phyloP scores from a whole-genome alignment of 2,113 vertebrate species.

The Canis aureus region DNA sequence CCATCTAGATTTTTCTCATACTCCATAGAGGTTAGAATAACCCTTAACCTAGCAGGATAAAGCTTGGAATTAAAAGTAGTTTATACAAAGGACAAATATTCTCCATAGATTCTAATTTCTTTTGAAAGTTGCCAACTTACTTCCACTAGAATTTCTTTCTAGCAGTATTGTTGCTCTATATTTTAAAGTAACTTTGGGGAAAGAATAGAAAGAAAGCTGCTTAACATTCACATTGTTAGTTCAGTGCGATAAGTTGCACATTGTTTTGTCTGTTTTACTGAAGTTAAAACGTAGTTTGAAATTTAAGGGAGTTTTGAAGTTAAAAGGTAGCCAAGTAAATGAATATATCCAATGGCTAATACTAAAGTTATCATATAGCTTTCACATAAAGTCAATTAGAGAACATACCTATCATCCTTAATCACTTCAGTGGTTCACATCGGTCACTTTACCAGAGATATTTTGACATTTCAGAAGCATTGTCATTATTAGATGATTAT shows the following conservation, averaged over 20 bases:
- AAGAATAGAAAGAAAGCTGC: background rate
- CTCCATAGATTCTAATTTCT: conserved; percentile 77
- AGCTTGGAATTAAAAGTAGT: conserved; percentile 75
- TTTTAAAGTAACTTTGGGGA: conserved; percentile 43
- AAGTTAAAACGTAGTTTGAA: background rate
- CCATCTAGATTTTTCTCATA: conserved; percentile 67
- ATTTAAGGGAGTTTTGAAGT: background rate
- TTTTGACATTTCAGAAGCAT: background rate
- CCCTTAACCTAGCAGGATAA: conserved; percentile 71
- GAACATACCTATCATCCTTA: background rate
- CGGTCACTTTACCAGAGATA: background rate
- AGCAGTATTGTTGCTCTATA: background rate
- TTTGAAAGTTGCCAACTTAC: conserved; percentile 56
- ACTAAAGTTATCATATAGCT: background rate
- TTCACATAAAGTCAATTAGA: background rate
- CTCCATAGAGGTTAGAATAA: conserved; percentile 73
- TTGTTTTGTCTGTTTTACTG: background rate
- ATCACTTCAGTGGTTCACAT: background rate
- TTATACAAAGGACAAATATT: conserved; percentile 72
- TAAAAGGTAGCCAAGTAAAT: background rate
- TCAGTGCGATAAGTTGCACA: rapidly evolving
- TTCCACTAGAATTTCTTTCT: conserved; percentile 64
- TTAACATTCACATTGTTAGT: background rate
- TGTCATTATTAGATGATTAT: background rate
- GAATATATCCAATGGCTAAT: background rate